Evolutionary conservation across 2,888 invertebrate genomes (phyloP), one percentile per base, ranked within the genome.

Genomic region (Dione juno): DNA sequence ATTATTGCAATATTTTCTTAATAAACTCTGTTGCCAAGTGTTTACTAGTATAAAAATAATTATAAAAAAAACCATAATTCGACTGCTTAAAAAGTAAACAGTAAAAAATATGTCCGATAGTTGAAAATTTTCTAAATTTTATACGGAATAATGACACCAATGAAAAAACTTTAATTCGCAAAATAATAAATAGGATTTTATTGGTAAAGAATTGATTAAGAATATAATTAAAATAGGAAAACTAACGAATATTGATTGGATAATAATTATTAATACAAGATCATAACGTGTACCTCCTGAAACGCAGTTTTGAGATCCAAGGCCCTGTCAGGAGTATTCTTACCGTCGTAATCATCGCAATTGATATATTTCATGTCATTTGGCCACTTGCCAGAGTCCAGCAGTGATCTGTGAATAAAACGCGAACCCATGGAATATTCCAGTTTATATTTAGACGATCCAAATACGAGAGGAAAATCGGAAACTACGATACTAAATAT

Each of bases 281-380:
- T 63, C 13, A n/a, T 6, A 37, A 41, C 21, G 10, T 48, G 40
- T 69, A 76, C 76, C 75, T 76, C 75, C 68, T 74, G 75, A 77
- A 96, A 95, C 78, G 95, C 95, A 77, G 95, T 93, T 84, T 94
- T 94, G 65, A 97, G 93, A 88, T 97, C 95, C 80, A 97, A 92
- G 82, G 94, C 94, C 76, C 97, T 94, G 76, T 94, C 94, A n/a
- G 96, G 96, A 43, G 96, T 95, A 88, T 95, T 96, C 79, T 95
- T 95, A 50, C 96, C 96, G 84, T 96, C 95, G 84, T 96, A 97
- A 69, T 96, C 96, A 83, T 97, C 96, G 83, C 97, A 98, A 52
- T 95, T 95, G 75, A 96, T 94, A 86, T 96, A 97, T 81, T 94
- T 93, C 88, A 96, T 95, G 81, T 96, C 95, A 80, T 94, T 94